Conservation (phyloP, 2,888 invertebrate species). For the Himalopsyche anomala region DNA sequence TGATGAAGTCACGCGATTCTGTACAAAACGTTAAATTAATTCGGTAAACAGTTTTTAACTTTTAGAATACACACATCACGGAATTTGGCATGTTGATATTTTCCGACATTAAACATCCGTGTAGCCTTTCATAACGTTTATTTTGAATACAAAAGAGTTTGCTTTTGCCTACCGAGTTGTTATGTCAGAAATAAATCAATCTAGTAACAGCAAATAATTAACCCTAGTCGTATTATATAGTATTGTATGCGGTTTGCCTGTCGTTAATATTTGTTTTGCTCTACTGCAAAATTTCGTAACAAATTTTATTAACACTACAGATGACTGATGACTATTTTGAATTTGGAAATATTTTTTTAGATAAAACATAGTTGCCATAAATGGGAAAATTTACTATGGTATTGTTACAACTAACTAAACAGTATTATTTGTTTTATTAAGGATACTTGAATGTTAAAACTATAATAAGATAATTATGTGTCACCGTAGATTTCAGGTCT, state of each 20-base stretch:
- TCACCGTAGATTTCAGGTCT: too few species aligned
- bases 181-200: background rate
- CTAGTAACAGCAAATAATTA: background rate
- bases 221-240: background rate
- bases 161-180: background rate
- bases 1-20: slow-evolving; percentile 32
- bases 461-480: too few species aligned
- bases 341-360: too few species aligned
- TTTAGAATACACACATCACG: slow-evolving; percentile 16
- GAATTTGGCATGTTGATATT: slow-evolving; percentile 42
- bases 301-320: too few species aligned
- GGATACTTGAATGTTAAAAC: too few species aligned
- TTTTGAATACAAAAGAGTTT: background rate
- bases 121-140: slow-evolving; percentile 20
- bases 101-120: background rate
- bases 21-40: background rate
- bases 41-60: slow-evolving; percentile 1
- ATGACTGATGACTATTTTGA: background rate
- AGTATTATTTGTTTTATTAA: too few species aligned
- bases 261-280: too few species aligned
- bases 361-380: too few species aligned
- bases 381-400: too few species aligned
- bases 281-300: too few species aligned
- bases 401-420: too few species aligned
- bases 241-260: background rate